Base-by-base conservation (phyloP, 2,113 vertebrate genomes). In the Phrynosoma platyrhinos region DNA sequence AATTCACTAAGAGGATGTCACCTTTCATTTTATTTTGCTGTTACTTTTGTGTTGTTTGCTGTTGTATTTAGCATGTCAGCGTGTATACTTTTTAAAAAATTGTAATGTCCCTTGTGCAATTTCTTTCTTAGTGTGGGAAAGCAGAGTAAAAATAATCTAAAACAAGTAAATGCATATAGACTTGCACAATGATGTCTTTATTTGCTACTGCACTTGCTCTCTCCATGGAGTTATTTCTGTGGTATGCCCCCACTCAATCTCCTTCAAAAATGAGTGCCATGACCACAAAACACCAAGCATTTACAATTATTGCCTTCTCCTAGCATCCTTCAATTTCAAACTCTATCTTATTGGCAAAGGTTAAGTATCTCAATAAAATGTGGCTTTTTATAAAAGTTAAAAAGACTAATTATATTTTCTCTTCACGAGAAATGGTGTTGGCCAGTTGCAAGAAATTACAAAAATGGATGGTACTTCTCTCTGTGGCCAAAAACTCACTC, bases 201-300 rank as follows among this genome's bases (percentile, higher is more conserved):
- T 58, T 58, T 58, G 55, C 53, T 58, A 58, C 55, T 58, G 55
- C 10, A 58, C 55, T 58, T 69, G 68, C 86, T 36, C 87, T 93
- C 93, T 88, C 85, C 93, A 91, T 36, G 36, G 91, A 92, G 89
- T 90, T 90, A 88, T 87, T 95, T 87, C 91, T 87, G 89, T 72
- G 77, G 94, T 92, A 91, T 94, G 88, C 90, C 92, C 90, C 88
- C 85, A 92, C 92, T 87, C 13, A 82, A 32, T 64, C 91, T 94
- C 79, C 52, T 84, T 84, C 82, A 89, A 91, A 92, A 92, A 82
- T 83, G 83, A 0, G 0, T 91, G 93, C 89, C 83, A 92, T 8
- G 6, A 66, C 25, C 36, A 82, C 62, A 42, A 18, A 89, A 87
- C 89, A 91, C 85, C 90, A 79, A 72, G 85, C 90, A 94, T 81